Evolutionary conservation across 2,113 vertebrate genomes (phyloP).

Genomic region (Hemiprocne comata): DNA sequence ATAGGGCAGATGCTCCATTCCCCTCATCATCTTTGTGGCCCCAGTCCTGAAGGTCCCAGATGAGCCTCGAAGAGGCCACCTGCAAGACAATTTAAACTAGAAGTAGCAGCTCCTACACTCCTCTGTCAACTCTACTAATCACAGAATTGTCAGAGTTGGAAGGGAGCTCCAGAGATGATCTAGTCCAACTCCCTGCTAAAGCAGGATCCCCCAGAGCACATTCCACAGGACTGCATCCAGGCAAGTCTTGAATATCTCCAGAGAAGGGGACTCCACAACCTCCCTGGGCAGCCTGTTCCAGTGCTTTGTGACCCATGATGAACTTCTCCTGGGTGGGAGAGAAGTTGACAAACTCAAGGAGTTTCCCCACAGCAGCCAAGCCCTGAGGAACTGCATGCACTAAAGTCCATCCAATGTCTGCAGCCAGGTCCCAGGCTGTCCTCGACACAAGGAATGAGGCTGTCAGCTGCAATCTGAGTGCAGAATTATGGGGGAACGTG

Average conservation of each 20-base stretch:
- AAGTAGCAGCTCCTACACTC: background rate
- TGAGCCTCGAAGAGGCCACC: background rate
- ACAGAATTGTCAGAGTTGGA: too few species aligned
- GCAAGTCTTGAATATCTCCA: too few species aligned
- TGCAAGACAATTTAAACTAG: background rate
- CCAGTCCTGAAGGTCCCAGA: background rate
- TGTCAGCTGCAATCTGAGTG: background rate
- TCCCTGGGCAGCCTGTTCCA: too few species aligned
- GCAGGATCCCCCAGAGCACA: too few species aligned
- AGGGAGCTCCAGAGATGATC: too few species aligned
- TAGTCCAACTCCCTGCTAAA: too few species aligned
- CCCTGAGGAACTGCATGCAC: accelerated
- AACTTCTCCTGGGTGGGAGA: background rate
- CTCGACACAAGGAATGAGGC: background rate
- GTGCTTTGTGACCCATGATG: background rate
- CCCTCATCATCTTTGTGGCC: too few species aligned
- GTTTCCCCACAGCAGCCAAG: background rate
- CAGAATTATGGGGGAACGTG: background rate
- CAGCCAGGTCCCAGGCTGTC: background rate
- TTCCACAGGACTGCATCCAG: too few species aligned
- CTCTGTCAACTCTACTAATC: background rate
- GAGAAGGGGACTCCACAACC: too few species aligned
- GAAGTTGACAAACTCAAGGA: background rate
- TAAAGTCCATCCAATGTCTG: accelerated
- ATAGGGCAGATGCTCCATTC: too few species aligned